A percentile compares a stretch with the other conserved stretches of the same genome.
These are phyloP conservation scores for Collichthys lucidus DNA, from an alignment of 2,113 vertebrate genomes.

Conservation along the genomic window DNA sequence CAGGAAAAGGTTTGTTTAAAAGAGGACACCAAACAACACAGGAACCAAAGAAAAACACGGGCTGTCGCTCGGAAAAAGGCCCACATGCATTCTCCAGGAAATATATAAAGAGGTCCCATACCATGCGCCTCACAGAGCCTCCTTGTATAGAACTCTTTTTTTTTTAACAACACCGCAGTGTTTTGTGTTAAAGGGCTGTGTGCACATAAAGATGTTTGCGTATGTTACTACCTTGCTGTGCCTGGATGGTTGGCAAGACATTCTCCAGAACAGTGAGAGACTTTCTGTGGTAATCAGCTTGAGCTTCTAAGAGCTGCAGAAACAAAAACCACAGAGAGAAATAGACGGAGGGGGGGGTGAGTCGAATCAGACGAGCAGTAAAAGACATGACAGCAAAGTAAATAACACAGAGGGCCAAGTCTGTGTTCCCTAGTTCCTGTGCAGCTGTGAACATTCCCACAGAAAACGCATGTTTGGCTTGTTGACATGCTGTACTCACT, in stretches of 20 bases:
- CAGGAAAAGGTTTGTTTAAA: constrained; percentile 31
- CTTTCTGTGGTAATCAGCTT: constrained; percentile 99
- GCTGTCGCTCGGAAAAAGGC: neutral
- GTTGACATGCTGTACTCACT: constrained; percentile 82
- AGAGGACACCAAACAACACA: constrained; percentile 31
- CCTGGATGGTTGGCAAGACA: constrained; percentile 95
- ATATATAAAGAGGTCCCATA: neutral
- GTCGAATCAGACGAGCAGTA: constrained; percentile 19
- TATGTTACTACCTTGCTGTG: constrained; percentile 92
- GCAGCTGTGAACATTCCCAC: constrained; percentile 69
- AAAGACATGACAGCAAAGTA: constrained; percentile 55
- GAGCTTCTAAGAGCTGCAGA: constrained; percentile 98
- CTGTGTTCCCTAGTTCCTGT: constrained; percentile 39
- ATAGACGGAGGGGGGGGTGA: neutral
- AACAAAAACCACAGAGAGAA: constrained; percentile 78
- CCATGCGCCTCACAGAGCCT: neutral
- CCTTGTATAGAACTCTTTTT: neutral
- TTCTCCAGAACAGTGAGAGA: constrained; percentile 97
- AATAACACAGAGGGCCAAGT: constrained; percentile 39
- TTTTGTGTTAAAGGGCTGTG: constrained; percentile 13
- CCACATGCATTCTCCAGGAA: constrained; percentile 1
- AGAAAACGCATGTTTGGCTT: constrained; percentile 28
- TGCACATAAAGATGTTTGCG: neutral
- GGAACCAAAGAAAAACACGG: constrained; percentile 15
- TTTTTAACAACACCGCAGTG: neutral